Conservation (phyloP, 2,113 vertebrate species). For the Tapirus terrestris region DNA sequence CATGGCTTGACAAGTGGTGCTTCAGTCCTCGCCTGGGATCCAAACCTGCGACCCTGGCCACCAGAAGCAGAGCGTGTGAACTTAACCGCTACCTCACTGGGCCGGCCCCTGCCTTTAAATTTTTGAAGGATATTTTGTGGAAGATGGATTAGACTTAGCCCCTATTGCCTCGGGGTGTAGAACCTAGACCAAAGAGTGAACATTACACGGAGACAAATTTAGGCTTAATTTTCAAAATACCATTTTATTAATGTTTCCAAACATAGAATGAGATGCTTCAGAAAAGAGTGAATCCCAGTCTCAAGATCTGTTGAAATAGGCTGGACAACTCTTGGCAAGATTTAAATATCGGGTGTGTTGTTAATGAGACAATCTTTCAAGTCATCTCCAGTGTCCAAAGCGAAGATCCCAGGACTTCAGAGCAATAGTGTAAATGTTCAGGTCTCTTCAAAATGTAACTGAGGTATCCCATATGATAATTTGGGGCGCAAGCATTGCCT, state of each 20-base stretch:
- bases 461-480: neutral
- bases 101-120: neutral
- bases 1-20: too few relatives aligned
- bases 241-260: conserved; percentile 4
- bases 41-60: too few relatives aligned
- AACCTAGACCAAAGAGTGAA: neutral
- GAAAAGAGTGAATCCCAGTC: neutral
- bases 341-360: neutral
- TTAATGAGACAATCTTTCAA: neutral
- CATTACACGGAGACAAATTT: neutral
- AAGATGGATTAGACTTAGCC: neutral
- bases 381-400: neutral
- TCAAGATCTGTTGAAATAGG: neutral
- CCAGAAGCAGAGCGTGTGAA: too few relatives aligned
- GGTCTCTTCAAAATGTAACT: neutral
- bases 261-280: neutral
- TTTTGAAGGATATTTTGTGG: neutral
- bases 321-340: neutral
- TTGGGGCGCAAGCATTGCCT: neutral
- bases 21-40: too few relatives aligned
- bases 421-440: neutral
- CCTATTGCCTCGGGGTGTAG: neutral
- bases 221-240: conserved; percentile 21
- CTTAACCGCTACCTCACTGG: too few relatives aligned
- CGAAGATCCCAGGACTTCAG: neutral